phyloP scores from a whole-genome alignment of 2,888 invertebrate genomes.

The Hyposoter dolosus region DNA sequence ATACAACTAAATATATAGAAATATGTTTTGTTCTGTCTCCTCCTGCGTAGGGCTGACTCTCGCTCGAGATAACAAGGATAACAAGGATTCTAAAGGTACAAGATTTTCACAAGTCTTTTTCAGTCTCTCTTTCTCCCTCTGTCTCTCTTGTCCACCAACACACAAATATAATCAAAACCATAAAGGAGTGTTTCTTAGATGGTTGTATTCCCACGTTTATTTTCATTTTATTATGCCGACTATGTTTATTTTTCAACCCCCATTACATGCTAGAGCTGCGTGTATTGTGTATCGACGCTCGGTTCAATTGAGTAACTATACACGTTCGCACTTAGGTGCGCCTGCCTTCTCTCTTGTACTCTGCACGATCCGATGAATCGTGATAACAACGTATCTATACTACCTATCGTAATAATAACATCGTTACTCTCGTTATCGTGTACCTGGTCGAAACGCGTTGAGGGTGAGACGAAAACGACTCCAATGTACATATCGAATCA shows the following conservation, averaged over 20 bases:
- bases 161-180: constrained; percentile 10
- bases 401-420: constrained; percentile 63
- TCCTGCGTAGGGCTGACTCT: constrained; percentile 50
- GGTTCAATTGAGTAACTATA: constrained; percentile 43
- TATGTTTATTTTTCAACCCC: constrained; percentile 20
- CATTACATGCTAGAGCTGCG: constrained; percentile 2
- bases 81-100: constrained; percentile 67
- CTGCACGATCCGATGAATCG: constrained; percentile 62
- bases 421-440: constrained; percentile 65
- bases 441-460: constrained; percentile 44
- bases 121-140: constrained; percentile 20
- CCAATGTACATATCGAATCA: constrained; percentile 24
- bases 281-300: constrained; percentile 18
- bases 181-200: constrained; percentile 4
- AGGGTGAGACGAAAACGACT: background rate
- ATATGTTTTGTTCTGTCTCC: constrained; percentile 8
- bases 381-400: constrained; percentile 63
- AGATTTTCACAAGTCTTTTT: constrained; percentile 46
- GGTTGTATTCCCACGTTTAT: constrained; percentile 28
- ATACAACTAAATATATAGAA: constrained; percentile 32
- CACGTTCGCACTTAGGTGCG: constrained; percentile 2
- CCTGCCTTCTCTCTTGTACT: background rate
- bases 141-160: background rate
- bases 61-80: constrained; percentile 73
- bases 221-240: constrained; percentile 10